Evolutionary conservation across 2,113 vertebrate species (phyloP).

Genomic region (Polypterus bichir): DNA sequence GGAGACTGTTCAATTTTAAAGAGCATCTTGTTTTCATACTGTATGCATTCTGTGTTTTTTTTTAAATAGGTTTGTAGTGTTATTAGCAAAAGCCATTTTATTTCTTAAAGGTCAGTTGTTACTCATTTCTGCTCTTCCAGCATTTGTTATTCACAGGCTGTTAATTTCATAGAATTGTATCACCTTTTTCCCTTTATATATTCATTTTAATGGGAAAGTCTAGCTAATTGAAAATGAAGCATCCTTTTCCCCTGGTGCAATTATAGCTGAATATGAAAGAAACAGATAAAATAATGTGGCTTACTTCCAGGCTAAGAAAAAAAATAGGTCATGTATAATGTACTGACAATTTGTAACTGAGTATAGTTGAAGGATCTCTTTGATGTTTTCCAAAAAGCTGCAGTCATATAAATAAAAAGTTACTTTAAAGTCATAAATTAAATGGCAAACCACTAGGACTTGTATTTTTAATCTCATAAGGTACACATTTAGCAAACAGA

Average conservation of each 20-base stretch:
- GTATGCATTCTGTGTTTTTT: background rate
- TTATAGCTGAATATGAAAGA: slow-evolving; percentile 35
- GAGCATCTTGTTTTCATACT: background rate
- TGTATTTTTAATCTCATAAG: background rate
- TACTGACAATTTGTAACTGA: slow-evolving; percentile 6
- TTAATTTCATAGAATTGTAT: slow-evolving; percentile 39
- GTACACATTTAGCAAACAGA: background rate
- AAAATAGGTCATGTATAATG: slow-evolving; percentile 6
- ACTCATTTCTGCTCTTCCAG: slow-evolving; percentile 34
- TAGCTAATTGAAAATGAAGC: slow-evolving; percentile 53
- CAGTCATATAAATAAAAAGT: background rate
- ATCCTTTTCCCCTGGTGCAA: slow-evolving; percentile 39
- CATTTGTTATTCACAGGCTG: slow-evolving; percentile 43
- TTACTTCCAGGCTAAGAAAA: slow-evolving; percentile 4
- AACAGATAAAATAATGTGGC: slow-evolving; percentile 26
- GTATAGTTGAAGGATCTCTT: background rate
- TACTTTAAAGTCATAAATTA: background rate
- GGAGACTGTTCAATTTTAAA: background rate
- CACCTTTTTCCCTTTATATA: slow-evolving; percentile 42
- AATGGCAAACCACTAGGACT: background rate
- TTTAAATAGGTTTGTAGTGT: background rate
- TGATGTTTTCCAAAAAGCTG: slow-evolving; percentile 1
- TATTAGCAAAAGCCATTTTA: slow-evolving; percentile 3
- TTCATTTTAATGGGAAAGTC: slow-evolving; percentile 39
- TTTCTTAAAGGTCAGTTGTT: slow-evolving; percentile 20